These are phyloP conservation scores for Aspidapion aeneum DNA, from an alignment of 2,888 invertebrate genomes.

Conservation along the genomic window DNA sequence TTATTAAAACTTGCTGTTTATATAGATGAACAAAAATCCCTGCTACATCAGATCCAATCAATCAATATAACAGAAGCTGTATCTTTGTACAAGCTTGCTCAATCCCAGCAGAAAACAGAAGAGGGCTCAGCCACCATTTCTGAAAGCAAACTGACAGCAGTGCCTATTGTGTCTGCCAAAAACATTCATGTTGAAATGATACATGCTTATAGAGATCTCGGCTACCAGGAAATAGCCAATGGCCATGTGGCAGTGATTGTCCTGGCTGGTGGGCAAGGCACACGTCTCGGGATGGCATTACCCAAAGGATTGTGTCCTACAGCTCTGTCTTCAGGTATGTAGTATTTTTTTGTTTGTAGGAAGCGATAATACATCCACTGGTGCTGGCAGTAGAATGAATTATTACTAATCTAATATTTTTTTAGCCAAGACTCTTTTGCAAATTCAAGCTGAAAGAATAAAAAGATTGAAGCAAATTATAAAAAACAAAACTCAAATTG, in stretches of 20 bases:
- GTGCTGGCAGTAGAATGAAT: too few relatives aligned
- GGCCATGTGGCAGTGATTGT: slow-evolving; percentile 82
- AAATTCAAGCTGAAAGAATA: slow-evolving; percentile 94
- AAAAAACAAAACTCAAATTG: slow-evolving; percentile 57
- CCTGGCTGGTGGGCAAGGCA: slow-evolving; percentile 97
- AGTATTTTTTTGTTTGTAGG: too few relatives aligned
- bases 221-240: slow-evolving; percentile 55
- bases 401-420: background rate
- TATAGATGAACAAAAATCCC: slow-evolving; percentile 25
- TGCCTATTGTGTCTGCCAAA: slow-evolving; percentile 71
- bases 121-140: slow-evolving; percentile 10
- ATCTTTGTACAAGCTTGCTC: slow-evolving; percentile 34
- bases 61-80: slow-evolving; percentile 39
- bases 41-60: slow-evolving; percentile 30
- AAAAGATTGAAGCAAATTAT: slow-evolving; percentile 74
- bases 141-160: slow-evolving; percentile 59
- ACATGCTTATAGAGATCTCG: slow-evolving; percentile 66
- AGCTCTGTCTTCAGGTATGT: slow-evolving; percentile 73
- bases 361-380: too few relatives aligned
- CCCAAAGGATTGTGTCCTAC: slow-evolving; percentile 98
- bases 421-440: slow-evolving; percentile 75
- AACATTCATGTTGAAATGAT: slow-evolving; percentile 53
- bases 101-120: slow-evolving; percentile 14
- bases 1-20: background rate
- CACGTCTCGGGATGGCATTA: slow-evolving; percentile 86